A percentile compares a stretch with the other conserved stretches of the same genome.
Evolutionary conservation across 1,140 invertebrate genomes (phyloP).

Genomic region (Calephelis nemesis): DNA sequence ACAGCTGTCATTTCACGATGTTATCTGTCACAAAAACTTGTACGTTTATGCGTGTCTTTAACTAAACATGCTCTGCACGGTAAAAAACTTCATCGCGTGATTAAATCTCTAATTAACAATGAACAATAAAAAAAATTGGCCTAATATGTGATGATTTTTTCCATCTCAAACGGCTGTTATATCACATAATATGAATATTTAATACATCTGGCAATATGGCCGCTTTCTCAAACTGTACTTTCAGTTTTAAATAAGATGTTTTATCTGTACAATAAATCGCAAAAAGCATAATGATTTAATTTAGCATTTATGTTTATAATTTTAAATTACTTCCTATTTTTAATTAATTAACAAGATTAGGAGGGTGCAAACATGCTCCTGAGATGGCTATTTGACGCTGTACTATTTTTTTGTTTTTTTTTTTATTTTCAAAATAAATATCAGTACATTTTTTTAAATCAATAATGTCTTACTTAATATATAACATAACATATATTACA

Average conservation of each 20-base stretch:
- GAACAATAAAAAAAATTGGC: constrained; percentile 16
- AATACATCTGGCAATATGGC: constrained; percentile 5
- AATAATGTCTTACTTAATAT: too few species aligned
- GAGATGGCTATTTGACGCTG: too few species aligned
- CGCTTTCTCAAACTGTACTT: constrained; percentile 12
- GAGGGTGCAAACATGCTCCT: too few species aligned
- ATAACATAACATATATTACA: too few species aligned
- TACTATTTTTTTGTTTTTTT: too few species aligned
- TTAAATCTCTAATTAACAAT: constrained; percentile 14
- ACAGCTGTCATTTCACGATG: background rate
- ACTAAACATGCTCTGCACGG: background rate
- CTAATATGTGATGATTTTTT: constrained; percentile 8
- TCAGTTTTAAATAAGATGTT: constrained; percentile 1
- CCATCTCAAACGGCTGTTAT: constrained; percentile 13
- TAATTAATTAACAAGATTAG: too few species aligned
- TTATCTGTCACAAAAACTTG: constrained; percentile 4
- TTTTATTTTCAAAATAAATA: too few species aligned
- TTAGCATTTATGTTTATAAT: background rate
- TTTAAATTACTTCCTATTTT: background rate
- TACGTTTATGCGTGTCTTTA: constrained; percentile 1
- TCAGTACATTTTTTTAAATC: too few species aligned
- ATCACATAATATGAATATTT: constrained; percentile 11
- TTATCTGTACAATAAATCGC: background rate
- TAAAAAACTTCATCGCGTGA: constrained; percentile 2
- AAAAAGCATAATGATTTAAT: constrained; percentile 3